These are phyloP conservation scores for Oncorhynchus mykiss DNA, from an alignment of 2,113 vertebrate species.

Conservation along the genomic window DNA sequence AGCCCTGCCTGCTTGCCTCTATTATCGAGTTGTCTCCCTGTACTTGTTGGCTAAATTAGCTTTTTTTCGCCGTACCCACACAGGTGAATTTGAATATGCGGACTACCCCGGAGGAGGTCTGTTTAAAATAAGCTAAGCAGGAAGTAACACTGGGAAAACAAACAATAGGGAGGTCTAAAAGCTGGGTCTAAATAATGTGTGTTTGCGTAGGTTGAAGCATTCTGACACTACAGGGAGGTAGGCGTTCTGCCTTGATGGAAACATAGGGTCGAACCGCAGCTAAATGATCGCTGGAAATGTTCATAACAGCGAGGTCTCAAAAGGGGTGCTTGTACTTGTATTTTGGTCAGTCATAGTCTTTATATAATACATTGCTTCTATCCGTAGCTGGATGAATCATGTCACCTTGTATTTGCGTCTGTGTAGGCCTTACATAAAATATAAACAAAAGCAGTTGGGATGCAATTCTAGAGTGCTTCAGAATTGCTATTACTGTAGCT, in stretches of 20 bases:
- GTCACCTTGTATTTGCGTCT: constrained; percentile 1
- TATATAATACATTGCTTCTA: constrained; percentile 41
- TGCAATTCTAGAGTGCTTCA: neutral
- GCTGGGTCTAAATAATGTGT: neutral
- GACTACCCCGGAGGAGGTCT: constrained; percentile 42
- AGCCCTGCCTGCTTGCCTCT: constrained; percentile 39
- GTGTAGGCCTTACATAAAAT: constrained; percentile 3
- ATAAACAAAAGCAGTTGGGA: neutral
- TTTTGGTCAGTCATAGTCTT: constrained; percentile 39
- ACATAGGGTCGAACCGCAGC: neutral
- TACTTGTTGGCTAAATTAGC: constrained; percentile 54
- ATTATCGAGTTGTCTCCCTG: constrained; percentile 42
- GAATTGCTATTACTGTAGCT: neutral
- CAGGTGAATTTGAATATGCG: constrained; percentile 40
- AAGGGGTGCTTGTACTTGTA: constrained; percentile 28
- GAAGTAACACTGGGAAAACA: constrained; percentile 5
- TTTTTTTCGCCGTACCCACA: constrained; percentile 22
- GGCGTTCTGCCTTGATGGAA: constrained; percentile 36
- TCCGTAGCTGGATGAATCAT: constrained; percentile 27
- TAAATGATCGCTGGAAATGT: constrained; percentile 36
- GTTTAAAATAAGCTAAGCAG: constrained; percentile 35
- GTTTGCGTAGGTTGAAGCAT: constrained; percentile 7
- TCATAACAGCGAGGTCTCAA: constrained; percentile 52
- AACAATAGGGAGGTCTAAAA: neutral
- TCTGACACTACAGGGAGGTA: constrained; percentile 25